These are phyloP conservation scores for Drymodes brunneopygia DNA, from an alignment of 2,113 vertebrate species.

Conservation along the genomic window DNA sequence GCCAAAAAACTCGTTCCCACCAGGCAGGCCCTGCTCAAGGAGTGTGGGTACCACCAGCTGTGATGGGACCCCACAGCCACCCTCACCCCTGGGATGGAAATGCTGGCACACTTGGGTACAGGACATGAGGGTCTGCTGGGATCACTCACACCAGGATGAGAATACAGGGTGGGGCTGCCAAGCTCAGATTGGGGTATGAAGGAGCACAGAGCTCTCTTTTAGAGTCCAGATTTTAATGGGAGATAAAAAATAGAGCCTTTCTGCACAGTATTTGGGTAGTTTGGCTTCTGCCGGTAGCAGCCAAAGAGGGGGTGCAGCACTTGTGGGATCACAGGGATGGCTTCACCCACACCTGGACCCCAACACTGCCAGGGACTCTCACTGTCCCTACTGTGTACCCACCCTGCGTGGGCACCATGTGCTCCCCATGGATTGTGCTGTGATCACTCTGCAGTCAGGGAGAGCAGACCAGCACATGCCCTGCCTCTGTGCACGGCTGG, in stretches of 20 bases:
- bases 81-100: background rate
- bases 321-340: fast-evolving
- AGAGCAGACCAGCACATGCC: fast-evolving
- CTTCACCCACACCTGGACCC: background rate
- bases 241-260: background rate
- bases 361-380: fast-evolving
- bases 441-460: fast-evolving
- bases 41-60: background rate
- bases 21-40: background rate
- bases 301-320: background rate
- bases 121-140: background rate
- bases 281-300: background rate
- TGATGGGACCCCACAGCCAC: background rate
- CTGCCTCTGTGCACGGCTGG: background rate
- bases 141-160: background rate
- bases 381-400: fast-evolving
- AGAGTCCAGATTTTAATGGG: background rate
- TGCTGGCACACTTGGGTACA: fast-evolving
- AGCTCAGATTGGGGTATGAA: fast-evolving
- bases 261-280: background rate
- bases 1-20: background rate
- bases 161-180: background rate
- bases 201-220: background rate
- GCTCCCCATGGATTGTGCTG: fast-evolving
- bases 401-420: background rate